phyloP scores from a whole-genome alignment of 2,113 vertebrate genomes.

The Tragelaphus scriptus region DNA sequence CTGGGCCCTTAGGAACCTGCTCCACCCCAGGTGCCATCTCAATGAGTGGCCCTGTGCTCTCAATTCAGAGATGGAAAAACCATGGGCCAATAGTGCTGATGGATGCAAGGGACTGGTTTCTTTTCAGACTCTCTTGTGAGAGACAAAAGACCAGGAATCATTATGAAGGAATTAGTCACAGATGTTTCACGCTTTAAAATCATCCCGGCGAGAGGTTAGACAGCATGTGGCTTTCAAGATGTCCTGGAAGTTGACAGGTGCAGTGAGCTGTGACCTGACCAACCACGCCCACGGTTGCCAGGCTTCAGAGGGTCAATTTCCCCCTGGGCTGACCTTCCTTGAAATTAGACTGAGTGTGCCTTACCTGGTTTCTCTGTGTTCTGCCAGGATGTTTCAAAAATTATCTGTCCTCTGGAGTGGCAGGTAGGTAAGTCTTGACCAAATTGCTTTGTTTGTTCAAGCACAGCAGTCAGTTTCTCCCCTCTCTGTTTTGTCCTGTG shows the following conservation, averaged over 20 bases:
- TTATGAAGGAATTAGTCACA: neutral
- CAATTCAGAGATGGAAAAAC: neutral
- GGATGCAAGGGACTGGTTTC: neutral
- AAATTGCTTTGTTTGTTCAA: neutral
- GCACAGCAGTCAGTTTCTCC: neutral
- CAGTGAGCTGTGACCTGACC: neutral
- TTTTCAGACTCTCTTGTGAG: neutral
- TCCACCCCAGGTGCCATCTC: neutral
- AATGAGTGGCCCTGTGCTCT: neutral
- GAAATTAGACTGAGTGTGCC: neutral
- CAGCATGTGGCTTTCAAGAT: neutral
- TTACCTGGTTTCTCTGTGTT: neutral
- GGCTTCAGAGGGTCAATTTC: neutral
- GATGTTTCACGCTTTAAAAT: neutral
- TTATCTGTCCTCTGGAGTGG: neutral
- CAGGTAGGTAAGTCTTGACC: neutral
- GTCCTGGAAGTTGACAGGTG: neutral
- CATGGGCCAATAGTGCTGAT: fast-evolving
- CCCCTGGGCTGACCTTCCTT: neutral
- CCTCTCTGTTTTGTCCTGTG: neutral
- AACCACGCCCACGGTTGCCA: fast-evolving
- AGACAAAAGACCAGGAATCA: neutral
- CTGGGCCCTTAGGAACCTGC: neutral
- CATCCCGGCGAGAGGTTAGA: neutral
- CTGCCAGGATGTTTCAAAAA: neutral